A percentile compares a stretch with the other conserved stretches of the same genome.
These are phyloP conservation scores for Saccostrea echinata DNA, from an alignment of 1,140 invertebrate genomes.

Conservation along the genomic window DNA sequence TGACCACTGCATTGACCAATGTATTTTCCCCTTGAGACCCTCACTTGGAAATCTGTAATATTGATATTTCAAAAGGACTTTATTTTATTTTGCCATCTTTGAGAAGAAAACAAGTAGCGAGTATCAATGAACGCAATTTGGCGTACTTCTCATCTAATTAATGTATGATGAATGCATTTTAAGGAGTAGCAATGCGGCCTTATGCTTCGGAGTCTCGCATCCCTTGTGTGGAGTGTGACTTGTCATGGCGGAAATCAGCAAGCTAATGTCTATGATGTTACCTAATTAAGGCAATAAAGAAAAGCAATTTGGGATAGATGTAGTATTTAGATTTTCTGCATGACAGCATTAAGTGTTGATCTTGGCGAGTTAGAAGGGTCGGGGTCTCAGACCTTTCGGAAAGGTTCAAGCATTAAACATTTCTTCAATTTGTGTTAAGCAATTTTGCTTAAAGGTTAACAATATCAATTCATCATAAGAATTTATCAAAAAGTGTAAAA, in stretches of 20 bases:
- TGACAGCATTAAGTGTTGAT: slow-evolving; percentile 23
- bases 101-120: neutral
- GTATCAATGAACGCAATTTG: neutral
- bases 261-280: neutral
- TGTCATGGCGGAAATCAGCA: neutral
- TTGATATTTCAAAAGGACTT: neutral
- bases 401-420: neutral
- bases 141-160: neutral
- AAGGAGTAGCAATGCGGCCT: neutral
- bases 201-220: neutral
- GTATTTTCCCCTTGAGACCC: neutral
- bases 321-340: slow-evolving; percentile 19
- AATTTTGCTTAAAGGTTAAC: neutral
- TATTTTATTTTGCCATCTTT: neutral
- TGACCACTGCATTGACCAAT: neutral
- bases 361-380: neutral
- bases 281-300: slow-evolving; percentile 22
- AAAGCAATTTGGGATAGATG: slow-evolving; percentile 4
- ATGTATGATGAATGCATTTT: slow-evolving; percentile 1
- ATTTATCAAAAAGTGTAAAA: neutral
- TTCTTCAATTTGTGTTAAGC: neutral
- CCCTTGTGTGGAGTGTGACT: neutral
- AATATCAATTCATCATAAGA: neutral
- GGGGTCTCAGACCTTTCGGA: neutral
- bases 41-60: neutral